A percentile compares a stretch with the other conserved stretches of the same genome.
Evolutionary conservation across 2,797 vertebrate species (phyloP).

Genomic region (Anguilla obscura): DNA sequence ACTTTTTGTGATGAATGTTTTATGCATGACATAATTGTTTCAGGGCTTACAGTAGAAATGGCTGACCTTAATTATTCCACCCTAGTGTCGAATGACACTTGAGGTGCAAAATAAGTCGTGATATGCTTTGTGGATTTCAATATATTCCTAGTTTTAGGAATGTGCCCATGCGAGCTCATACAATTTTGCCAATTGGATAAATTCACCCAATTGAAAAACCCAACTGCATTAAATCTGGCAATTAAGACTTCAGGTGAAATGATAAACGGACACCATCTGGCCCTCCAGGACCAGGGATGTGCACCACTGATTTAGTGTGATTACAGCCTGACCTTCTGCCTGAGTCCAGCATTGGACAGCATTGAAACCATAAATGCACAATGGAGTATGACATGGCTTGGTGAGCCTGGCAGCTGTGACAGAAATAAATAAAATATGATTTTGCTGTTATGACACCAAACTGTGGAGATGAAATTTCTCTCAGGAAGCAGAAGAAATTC

Average conservation of each 20-base stretch:
- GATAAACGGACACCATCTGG: neutral
- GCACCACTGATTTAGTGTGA: neutral
- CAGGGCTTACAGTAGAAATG: neutral
- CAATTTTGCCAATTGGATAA: neutral
- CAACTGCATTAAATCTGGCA: neutral
- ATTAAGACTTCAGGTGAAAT: neutral
- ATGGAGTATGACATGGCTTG: neutral
- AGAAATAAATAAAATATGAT: neutral
- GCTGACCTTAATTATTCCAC: neutral
- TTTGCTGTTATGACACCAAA: neutral
- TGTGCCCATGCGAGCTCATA: neutral
- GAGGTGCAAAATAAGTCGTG: neutral
- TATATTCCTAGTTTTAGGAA: neutral
- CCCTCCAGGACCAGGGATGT: neutral
- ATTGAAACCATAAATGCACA: neutral
- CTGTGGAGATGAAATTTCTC: neutral
- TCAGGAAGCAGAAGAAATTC: neutral
- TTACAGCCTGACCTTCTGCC: neutral
- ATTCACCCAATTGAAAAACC: neutral
- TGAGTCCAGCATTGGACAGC: neutral
- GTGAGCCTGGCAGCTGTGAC: neutral
- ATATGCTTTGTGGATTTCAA: constrained; percentile 3
- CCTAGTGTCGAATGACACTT: neutral
- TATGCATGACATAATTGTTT: neutral
- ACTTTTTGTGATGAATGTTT: neutral